phyloP scores from a whole-genome alignment of 2,888 invertebrate species.

The Argyra leucocephala region DNA sequence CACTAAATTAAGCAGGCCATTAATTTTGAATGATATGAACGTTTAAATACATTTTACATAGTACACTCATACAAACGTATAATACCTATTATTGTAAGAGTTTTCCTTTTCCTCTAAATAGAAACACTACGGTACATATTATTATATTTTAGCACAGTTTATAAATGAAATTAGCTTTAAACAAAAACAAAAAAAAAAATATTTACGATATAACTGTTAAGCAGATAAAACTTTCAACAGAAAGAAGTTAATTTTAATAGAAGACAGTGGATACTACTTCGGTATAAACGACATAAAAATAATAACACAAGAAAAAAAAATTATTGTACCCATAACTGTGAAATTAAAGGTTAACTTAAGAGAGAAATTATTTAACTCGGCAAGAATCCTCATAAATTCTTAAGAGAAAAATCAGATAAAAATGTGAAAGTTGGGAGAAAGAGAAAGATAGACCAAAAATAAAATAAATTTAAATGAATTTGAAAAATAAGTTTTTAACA shows the following conservation, averaged over 20 bases:
- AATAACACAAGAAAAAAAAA: too few relatives aligned
- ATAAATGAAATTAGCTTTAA: background rate
- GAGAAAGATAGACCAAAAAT: too few relatives aligned
- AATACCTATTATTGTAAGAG: too few relatives aligned
- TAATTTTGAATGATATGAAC: constrained; percentile 20
- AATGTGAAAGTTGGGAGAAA: too few relatives aligned
- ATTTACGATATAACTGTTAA: background rate
- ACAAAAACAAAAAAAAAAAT: too few relatives aligned
- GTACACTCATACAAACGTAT: too few relatives aligned
- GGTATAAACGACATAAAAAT: too few relatives aligned
- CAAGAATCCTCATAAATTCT: background rate
- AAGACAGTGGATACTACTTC: too few relatives aligned
- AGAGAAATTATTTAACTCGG: background rate
- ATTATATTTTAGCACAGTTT: background rate
- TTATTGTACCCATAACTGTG: background rate
- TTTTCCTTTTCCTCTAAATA: background rate
- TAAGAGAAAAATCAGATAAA: background rate
- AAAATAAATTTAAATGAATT: background rate
- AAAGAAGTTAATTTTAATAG: too few relatives aligned
- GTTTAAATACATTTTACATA: constrained; percentile 1
- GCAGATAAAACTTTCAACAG: too few relatives aligned
- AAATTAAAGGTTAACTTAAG: background rate
- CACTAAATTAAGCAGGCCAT: constrained; percentile 24
- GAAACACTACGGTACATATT: background rate
- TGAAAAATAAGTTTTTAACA: constrained; percentile 6